Conservation (phyloP, 2,797 vertebrate species). For the Pogoniulus pusillus region DNA sequence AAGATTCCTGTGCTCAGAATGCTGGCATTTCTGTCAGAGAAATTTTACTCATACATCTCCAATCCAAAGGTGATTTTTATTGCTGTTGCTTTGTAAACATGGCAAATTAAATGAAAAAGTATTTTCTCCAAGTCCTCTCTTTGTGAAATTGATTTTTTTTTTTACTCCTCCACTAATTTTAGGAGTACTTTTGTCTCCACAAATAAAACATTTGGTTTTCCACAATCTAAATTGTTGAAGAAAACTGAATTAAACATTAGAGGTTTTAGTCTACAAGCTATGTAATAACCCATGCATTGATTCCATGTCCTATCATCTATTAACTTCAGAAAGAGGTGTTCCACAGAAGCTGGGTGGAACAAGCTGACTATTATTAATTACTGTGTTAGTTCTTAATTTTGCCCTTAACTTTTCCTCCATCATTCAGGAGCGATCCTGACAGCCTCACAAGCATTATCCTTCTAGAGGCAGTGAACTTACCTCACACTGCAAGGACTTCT, state of each 20-base stretch:
- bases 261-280: background rate
- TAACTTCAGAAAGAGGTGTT: background rate
- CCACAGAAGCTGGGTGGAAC: background rate
- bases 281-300: background rate
- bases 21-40: background rate
- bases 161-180: background rate
- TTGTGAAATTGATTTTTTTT: background rate
- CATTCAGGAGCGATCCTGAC: background rate
- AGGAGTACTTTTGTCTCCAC: background rate
- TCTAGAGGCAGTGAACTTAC: background rate
- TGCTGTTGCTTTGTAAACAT: background rate
- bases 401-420: background rate
- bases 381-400: background rate
- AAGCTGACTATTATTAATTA: background rate
- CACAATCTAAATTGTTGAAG: background rate
- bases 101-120: background rate
- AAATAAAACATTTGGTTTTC: background rate
- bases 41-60: background rate
- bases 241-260: background rate
- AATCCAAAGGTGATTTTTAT: background rate
- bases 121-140: background rate
- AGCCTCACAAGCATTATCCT: background rate
- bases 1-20: background rate
- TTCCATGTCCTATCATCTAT: background rate
- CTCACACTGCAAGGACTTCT: background rate